A percentile compares a stretch with the other conserved stretches of the same genome.
These are phyloP conservation scores for Drosophila nigrodunni DNA, from an alignment of 1,140 invertebrate species.

Conservation along the genomic window DNA sequence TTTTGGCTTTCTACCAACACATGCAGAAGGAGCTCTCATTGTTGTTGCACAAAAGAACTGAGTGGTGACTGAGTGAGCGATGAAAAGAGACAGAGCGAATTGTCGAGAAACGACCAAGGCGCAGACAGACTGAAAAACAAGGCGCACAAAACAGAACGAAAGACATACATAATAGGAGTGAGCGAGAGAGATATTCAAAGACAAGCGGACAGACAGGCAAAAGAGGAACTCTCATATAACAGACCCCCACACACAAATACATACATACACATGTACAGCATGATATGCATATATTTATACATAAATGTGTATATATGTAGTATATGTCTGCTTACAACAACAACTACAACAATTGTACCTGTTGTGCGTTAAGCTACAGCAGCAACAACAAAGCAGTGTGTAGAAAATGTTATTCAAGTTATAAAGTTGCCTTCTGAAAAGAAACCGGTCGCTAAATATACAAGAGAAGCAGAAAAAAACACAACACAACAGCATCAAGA, in stretches of 20 bases:
- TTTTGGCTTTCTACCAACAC: slow-evolving; percentile 63
- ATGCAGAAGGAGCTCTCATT: slow-evolving; percentile 23
- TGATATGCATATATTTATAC: slow-evolving; percentile 26
- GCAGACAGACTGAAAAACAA: slow-evolving; percentile 25
- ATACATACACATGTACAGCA: slow-evolving; percentile 5
- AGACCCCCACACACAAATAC: slow-evolving; percentile 16
- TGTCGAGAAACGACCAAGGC: slow-evolving; percentile 28
- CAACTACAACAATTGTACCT: slow-evolving; percentile 53
- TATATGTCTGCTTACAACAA: slow-evolving; percentile 8
- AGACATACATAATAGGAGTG: slow-evolving; percentile 1
- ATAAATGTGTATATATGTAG: slow-evolving; percentile 34
- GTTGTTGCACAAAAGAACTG: slow-evolving; percentile 12
- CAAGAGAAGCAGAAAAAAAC: slow-evolving; percentile 49
- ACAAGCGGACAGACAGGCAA: slow-evolving; percentile 5
- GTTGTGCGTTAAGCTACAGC: slow-evolving; percentile 42
- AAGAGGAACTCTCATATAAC: slow-evolving; percentile 25
- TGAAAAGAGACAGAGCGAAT: neutral
- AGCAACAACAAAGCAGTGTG: slow-evolving; percentile 2
- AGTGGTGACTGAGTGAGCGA: neutral
- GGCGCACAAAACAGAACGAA: slow-evolving; percentile 7
- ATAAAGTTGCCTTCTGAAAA: slow-evolving; percentile 41
- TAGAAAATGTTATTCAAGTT: slow-evolving; percentile 53
- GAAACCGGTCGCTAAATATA: slow-evolving; percentile 49
- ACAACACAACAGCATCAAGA: slow-evolving; percentile 32
- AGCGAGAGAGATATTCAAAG: neutral